phyloP scores from a whole-genome alignment of 2,888 invertebrate genomes.

The Acanthacorydalis orientalis region DNA sequence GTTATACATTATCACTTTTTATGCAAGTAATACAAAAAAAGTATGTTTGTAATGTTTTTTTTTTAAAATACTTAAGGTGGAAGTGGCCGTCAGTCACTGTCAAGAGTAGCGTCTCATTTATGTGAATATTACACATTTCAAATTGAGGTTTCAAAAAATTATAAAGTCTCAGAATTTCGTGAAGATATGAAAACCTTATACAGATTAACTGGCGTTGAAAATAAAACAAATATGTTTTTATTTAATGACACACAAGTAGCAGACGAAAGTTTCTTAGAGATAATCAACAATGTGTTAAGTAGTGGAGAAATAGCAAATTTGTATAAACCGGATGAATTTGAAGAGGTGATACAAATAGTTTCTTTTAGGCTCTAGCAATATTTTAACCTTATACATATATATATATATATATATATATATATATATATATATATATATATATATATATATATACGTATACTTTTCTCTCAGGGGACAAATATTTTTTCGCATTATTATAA shows the following conservation, averaged over 20 bases:
- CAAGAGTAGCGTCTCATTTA: constrained; percentile 60
- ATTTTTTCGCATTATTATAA: too few species aligned
- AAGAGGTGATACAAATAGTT: constrained; percentile 45
- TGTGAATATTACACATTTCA: constrained; percentile 63
- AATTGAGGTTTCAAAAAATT: constrained; percentile 64
- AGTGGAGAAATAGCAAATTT: constrained; percentile 78
- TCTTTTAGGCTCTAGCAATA: too few species aligned
- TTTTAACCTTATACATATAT: too few species aligned
- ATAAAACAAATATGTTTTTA: constrained; percentile 59
- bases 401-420: too few species aligned
- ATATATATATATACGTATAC: too few species aligned
- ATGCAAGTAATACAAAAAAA: too few species aligned
- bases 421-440: too few species aligned
- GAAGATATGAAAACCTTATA: constrained; percentile 70
- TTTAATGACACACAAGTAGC: constrained; percentile 76
- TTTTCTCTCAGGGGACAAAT: too few species aligned
- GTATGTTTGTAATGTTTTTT: too few species aligned
- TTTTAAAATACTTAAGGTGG: constrained; percentile 37
- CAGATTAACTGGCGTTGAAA: constrained; percentile 53
- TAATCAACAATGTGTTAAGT: constrained; percentile 75
- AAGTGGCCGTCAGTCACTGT: constrained; percentile 67
- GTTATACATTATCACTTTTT: too few species aligned
- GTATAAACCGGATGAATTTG: constrained; percentile 77
- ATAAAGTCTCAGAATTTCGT: constrained; percentile 57
- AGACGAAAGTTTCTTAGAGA: constrained; percentile 72